phyloP scores from a whole-genome alignment of 2,888 invertebrate genomes.

The Synergus japonicus region DNA sequence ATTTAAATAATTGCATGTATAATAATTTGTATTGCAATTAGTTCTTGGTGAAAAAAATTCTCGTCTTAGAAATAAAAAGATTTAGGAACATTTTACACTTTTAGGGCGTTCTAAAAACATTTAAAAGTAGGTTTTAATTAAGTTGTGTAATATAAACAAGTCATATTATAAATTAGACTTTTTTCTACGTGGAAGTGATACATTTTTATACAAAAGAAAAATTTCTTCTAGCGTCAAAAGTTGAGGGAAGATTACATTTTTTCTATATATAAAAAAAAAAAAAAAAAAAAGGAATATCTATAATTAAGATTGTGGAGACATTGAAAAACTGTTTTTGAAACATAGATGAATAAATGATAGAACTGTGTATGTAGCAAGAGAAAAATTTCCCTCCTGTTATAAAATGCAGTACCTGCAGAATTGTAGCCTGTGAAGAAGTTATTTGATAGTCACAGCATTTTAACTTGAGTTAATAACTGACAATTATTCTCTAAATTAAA shows the following conservation, averaged over 20 bases:
- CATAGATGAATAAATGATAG: conserved; percentile 24
- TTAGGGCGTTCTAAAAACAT: no score
- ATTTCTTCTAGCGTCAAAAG: neutral
- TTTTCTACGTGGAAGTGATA: neutral
- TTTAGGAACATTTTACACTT: no score
- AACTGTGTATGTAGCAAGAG: neutral
- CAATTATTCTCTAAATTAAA: neutral
- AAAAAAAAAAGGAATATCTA: neutral
- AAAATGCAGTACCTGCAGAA: conserved; percentile 39
- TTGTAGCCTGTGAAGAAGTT: conserved; percentile 30
- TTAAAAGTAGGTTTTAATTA: no score
- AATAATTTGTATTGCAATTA: no score
- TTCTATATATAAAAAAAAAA: no score
- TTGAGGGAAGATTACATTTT: neutral
- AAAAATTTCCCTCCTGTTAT: conserved; percentile 14
- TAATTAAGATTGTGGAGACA: neutral
- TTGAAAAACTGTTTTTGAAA: conserved; percentile 2
- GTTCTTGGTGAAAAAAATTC: no score
- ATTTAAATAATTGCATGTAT: no score
- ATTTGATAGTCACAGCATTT: conserved; percentile 39
- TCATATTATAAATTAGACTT: no score
- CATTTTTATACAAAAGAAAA: neutral
- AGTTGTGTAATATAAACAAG: no score
- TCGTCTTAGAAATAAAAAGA: no score
- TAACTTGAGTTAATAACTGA: neutral